Evolutionary conservation across 2,113 vertebrate species (phyloP).

Genomic region (Ceyx margarethae): DNA sequence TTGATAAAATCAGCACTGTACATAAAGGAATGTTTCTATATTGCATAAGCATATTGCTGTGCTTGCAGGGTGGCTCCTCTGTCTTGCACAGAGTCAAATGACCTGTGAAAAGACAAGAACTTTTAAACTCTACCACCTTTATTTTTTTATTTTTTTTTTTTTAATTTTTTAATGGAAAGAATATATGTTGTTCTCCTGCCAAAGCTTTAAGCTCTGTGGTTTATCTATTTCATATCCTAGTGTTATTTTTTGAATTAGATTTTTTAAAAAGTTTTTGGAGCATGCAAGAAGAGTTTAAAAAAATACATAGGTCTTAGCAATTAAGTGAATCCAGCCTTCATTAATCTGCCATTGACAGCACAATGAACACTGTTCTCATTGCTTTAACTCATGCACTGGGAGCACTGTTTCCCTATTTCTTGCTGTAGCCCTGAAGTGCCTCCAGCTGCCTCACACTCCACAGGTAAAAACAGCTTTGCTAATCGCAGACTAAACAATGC

Average conservation of each 20-base stretch:
- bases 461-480: neutral
- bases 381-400: neutral
- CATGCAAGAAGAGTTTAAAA: neutral
- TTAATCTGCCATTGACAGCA: neutral
- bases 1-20: neutral
- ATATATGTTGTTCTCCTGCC: neutral
- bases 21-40: slow-evolving; percentile 21
- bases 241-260: neutral
- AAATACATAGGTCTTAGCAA: neutral
- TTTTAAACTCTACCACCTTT: neutral
- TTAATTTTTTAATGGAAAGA: neutral
- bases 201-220: neutral
- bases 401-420: neutral
- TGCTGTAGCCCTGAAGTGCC: neutral
- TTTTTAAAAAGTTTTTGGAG: slow-evolving; percentile 2
- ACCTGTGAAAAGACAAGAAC: neutral
- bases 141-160: neutral
- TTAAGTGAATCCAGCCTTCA: neutral
- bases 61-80: neutral
- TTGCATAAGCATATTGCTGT: slow-evolving; percentile 32
- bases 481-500: neutral
- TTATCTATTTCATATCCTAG: neutral
- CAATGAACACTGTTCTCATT: neutral
- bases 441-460: neutral
- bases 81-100: neutral